Conservation (phyloP, 2,797 vertebrate species). For the Clarias pachynema region DNA sequence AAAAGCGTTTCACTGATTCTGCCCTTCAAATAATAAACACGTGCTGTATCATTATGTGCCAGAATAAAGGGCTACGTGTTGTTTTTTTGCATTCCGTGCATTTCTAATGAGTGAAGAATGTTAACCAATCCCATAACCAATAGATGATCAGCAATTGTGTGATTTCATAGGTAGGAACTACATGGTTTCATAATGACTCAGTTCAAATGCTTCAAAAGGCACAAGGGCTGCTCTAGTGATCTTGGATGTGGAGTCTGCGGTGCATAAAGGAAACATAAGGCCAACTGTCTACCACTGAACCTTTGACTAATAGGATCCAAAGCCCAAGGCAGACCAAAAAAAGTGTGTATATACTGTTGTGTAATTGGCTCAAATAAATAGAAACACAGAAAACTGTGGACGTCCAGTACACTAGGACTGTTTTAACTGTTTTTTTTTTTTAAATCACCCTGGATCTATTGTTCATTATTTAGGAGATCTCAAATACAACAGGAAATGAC, state of each 20-base stretch:
- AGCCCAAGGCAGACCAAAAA: constrained; percentile 60
- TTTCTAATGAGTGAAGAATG: constrained; percentile 66
- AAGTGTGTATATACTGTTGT: constrained; percentile 19
- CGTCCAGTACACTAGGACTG: background rate
- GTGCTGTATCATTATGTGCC: constrained; percentile 74
- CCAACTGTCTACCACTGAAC: constrained; percentile 68
- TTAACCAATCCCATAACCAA: constrained; percentile 65
- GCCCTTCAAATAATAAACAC: constrained; percentile 65
- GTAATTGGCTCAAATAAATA: constrained; percentile 59
- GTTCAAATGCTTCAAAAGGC: constrained; percentile 64
- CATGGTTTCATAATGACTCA: constrained; percentile 68
- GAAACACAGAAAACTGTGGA: constrained; percentile 52
- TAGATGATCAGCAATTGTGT: constrained; percentile 72
- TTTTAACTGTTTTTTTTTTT: background rate
- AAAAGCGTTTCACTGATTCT: constrained; percentile 73
- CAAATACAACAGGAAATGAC: constrained; percentile 24
- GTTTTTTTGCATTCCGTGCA: constrained; percentile 49
- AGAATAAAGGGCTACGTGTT: constrained; percentile 67
- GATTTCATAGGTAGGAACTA: constrained; percentile 72
- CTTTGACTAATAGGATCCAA: constrained; percentile 71
- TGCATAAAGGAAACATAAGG: constrained; percentile 80
- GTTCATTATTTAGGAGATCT: constrained; percentile 7
- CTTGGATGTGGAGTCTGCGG: constrained; percentile 76
- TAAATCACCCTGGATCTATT: background rate
- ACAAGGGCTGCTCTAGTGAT: constrained; percentile 75